Conservation (phyloP, 2,888 invertebrate species). For the Sipha maydis region DNA sequence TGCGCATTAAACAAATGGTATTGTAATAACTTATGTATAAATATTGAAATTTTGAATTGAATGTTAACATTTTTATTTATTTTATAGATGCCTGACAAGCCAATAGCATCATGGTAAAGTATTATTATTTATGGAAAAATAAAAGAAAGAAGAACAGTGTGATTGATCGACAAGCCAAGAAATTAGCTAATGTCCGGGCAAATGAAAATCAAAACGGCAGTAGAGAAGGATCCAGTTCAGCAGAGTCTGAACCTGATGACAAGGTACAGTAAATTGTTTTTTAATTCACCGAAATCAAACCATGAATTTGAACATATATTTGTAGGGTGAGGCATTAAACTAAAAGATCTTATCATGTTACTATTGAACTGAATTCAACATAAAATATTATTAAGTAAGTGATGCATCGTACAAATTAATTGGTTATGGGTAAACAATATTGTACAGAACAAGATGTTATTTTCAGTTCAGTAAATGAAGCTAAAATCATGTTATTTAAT, state of each 20-base stretch:
- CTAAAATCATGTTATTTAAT: no score
- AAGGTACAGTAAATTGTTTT: conserved; percentile 74
- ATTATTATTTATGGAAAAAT: conserved; percentile 99
- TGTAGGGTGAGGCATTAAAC: conserved; percentile 54
- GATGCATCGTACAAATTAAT: conserved; percentile 29
- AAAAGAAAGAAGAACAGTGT: conserved; percentile 89
- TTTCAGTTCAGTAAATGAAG: no score
- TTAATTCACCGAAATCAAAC: neutral
- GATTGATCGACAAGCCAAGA: conserved; percentile 87
- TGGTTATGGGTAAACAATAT: conserved; percentile 13
- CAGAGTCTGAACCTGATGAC: conserved; percentile 89
- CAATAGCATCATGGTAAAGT: conserved; percentile 95
- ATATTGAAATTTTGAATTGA: neutral
- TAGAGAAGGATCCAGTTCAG: conserved; percentile 76
- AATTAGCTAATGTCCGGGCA: conserved; percentile 70
- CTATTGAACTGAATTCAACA: conserved; percentile 56
- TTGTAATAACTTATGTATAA: conserved; percentile 64
- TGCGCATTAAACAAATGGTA: conserved; percentile 97
- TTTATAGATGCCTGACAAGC: conserved; percentile 87
- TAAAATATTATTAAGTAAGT: conserved; percentile 56
- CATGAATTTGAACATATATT: conserved; percentile 49
- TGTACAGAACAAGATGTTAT: neutral
- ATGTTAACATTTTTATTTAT: neutral
- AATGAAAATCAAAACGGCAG: conserved; percentile 59
- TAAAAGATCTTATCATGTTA: conserved; percentile 42